phyloP scores from a whole-genome alignment of 1,140 invertebrate genomes.

The Caenorhabditis elegans region WBcel235 BX284606.5:8651001-8651500 shows the following conservation, averaged over 20 bases:
- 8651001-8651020: no score
- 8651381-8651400: conserved; percentile 26
- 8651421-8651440: background rate
- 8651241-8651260: conserved; percentile 23
- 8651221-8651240: conserved; percentile 22
- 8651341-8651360: background rate
- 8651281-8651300: background rate
- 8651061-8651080: no score
- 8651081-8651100: no score
- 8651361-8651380: conserved; percentile 20
- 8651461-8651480: background rate
- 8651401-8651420: background rate
- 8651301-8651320: background rate
- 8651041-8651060: no score
- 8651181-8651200: background rate
- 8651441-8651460: background rate
- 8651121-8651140: no score
- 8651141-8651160: no score
- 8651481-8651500: background rate
- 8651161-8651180: no score
- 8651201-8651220: background rate
- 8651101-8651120: no score
- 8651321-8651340: conserved; percentile 24
- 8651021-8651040: no score
- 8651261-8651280: conserved; percentile 32